Evolutionary conservation across 2,797 vertebrate genomes (phyloP), one percentile per base, ranked within the genome.

Genomic region (Mionectes olivaceus): DNA sequence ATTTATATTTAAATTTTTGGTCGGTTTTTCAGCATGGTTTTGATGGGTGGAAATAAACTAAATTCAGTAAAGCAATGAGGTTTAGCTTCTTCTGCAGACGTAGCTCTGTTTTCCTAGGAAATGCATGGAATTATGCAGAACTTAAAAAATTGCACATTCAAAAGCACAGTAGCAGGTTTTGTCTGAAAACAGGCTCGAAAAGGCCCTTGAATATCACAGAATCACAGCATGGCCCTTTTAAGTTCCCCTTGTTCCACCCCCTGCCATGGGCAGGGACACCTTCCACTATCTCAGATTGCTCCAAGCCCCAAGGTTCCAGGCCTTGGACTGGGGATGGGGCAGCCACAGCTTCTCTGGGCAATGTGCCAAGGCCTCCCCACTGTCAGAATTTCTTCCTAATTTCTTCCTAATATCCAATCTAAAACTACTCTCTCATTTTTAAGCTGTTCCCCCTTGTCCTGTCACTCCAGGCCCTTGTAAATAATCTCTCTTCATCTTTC

Each of bases 261-360:
- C n/a, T 19, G 5, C 13, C 49, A 5, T 22, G 49, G 47, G 4
- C 56, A 56, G 49, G 27, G 50, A 33, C 44, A 23, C 8, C 24
- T 64, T 2, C 37, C 10, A 7, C 21, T 2, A 0, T 2, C 8
- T 28, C 64, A 44, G 22, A 22, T 0, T 68, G 55, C 15, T 82
- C 78, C 32, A 11, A 33, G 24, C 9, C 19, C 19, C 0, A 0
- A 37, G 37, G 37, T 37, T 56, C n/a, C 56, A 44, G 16, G 17
- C 28, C 18, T 27, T 30, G 64, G 30, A 0, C 57, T 50, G 70
- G 56, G 21, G 43, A 44, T 70, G 57, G 37, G 19, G 22, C 32
- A 78, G 57, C 18, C 83, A 32, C 74, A 63, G 50, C 65, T 52
- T 0, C 57, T 52, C 44, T 57, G 87, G 44, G 19, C 5, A 22